These are phyloP conservation scores for Lepeophtheirus nordmannii DNA, from an alignment of 2,888 invertebrate genomes.

Conservation along the genomic window DNA sequence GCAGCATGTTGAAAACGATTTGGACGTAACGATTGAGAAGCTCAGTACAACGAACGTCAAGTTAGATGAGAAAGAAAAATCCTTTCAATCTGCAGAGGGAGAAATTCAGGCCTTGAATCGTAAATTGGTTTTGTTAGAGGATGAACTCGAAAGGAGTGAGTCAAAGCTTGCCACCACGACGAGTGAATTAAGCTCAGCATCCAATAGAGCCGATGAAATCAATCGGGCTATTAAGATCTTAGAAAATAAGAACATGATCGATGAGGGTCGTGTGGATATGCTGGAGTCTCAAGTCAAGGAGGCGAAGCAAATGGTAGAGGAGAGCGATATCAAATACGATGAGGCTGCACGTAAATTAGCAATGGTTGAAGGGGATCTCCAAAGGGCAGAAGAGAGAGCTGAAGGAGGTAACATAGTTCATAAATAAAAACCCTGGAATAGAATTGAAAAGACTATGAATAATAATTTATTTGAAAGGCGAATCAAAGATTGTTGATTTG, in stretches of 20 bases:
- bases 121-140: constrained; percentile 20
- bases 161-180: constrained; percentile 15
- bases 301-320: constrained; percentile 23
- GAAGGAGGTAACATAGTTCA: constrained; percentile 36
- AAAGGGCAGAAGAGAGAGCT: constrained; percentile 44
- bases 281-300: constrained; percentile 20
- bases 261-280: constrained; percentile 11
- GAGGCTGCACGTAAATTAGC: constrained; percentile 41
- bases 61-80: constrained; percentile 96
- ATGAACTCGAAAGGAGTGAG: constrained; percentile 19
- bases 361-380: constrained; percentile 44
- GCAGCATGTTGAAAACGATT: constrained; percentile 95
- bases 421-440: constrained; percentile 24
- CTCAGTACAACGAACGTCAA: constrained; percentile 87
- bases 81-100: constrained; percentile 45
- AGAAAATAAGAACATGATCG: constrained; percentile 22
- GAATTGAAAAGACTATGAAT: not conserved
- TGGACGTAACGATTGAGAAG: constrained; percentile 93
- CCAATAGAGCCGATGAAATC: constrained; percentile 2
- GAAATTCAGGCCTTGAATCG: constrained; percentile 24
- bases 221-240: constrained; percentile 12
- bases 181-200: constrained; percentile 12
- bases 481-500: constrained; percentile 23
- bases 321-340: constrained; percentile 19
- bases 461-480: not conserved